Evolutionary conservation across 1,140 invertebrate species (phyloP).

Genomic region (Gryllus bimaculatus): DNA sequence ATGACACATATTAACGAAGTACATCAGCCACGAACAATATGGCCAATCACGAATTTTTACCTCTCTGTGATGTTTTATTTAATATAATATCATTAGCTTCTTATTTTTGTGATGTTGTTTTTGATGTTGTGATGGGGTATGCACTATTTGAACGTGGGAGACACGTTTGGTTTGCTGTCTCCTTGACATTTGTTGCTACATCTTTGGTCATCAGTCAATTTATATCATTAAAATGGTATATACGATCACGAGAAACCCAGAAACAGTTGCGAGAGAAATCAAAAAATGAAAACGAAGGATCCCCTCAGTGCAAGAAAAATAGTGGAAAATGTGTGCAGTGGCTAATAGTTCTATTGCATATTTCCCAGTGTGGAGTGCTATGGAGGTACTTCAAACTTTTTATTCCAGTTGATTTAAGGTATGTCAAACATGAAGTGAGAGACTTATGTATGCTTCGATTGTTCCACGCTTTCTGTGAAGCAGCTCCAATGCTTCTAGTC

Average conservation of each 20-base stretch:
- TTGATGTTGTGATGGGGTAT: slow-evolving; percentile 76
- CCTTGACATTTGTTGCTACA: slow-evolving; percentile 52
- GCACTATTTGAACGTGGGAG: slow-evolving; percentile 58
- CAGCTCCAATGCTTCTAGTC: slow-evolving; percentile 75
- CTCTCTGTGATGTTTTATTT: slow-evolving; percentile 80
- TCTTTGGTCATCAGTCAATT: slow-evolving; percentile 68
- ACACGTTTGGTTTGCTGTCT: slow-evolving; percentile 49
- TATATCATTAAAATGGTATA: slow-evolving; percentile 38
- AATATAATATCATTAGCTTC: slow-evolving; percentile 84
- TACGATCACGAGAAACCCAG: slow-evolving; percentile 24
- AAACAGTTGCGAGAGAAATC: slow-evolving; percentile 21
- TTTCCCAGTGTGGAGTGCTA: slow-evolving; percentile 70
- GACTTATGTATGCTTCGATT: slow-evolving; percentile 69
- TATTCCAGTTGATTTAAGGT: slow-evolving; percentile 70
- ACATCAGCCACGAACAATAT: slow-evolving; percentile 16
- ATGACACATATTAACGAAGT: slow-evolving; percentile 7
- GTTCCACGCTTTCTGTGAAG: slow-evolving; percentile 78
- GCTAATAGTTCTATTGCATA: slow-evolving; percentile 50
- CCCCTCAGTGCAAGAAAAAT: slow-evolving; percentile 18
- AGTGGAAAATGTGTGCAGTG: slow-evolving; percentile 16
- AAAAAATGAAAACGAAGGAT: slow-evolving; percentile 20
- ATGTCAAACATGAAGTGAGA: slow-evolving; percentile 69
- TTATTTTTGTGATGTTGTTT: slow-evolving; percentile 85
- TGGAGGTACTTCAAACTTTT: slow-evolving; percentile 84
- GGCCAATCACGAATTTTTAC: slow-evolving; percentile 56